Evolutionary conservation across 2,797 vertebrate genomes (phyloP), one percentile per base, ranked within the genome.

Genomic region (Chaetophractus vellerosus): DNA sequence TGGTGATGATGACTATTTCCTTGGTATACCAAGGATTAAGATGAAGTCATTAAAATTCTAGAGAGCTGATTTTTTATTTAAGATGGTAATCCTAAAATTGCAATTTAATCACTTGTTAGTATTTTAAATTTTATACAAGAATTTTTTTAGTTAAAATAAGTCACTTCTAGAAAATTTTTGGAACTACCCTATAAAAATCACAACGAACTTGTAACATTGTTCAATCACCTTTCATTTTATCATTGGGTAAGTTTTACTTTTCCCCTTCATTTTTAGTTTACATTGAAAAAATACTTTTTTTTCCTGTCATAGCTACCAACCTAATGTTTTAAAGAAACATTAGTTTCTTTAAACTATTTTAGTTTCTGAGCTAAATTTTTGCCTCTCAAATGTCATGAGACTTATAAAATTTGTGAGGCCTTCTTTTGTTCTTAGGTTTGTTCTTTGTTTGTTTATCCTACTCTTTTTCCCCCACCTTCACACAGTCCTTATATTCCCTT

Each of bases 351-450:
- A 86, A 50, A n/a, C 28, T 69, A 6, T 89, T 84, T 92, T 45
- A 45, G 50, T 76, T 88, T 86, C 16, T 92, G 69, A 87, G 24
- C 31, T 59, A 69, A 74, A n/a, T 55, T 88, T 91, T 93, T 78
- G 7, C 4, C 72, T 74, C 52, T 45, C 23, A 72, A 66, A 66
- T 4, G 9, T 74, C 24, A 50, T 31, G 14, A 88, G 66, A 89
- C 5, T 85, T 68, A 31, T 0, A 79, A 41, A 90, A 74, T 61
- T n/a, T 45, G 10, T 36, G 11, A 88, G 8, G 3, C 3, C 31
- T 71, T 81, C 15, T 45, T 75, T 74, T 81, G 10, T 85, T 87
- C 41, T 69, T 92, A 79, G 31, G 52, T 33, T 50, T 76, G 59
- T 64, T 69, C 36, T 48, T 81, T 80, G 50, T 52, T 52, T 52